Evolutionary conservation across 2,888 invertebrate species (phyloP).

Genomic region (Drosophila helvetica): DNA sequence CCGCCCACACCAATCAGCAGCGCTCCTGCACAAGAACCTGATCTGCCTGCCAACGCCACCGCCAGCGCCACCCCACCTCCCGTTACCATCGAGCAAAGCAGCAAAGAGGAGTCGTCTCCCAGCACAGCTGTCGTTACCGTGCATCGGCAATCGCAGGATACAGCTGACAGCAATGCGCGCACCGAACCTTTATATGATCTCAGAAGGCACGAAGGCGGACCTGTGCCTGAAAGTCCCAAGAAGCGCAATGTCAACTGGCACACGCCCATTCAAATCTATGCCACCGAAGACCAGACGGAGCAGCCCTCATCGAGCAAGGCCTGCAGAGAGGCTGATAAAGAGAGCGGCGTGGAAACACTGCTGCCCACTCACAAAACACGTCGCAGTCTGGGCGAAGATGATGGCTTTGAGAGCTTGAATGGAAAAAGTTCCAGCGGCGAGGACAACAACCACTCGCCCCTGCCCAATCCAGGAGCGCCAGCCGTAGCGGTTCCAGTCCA

Average conservation of each 20-base stretch:
- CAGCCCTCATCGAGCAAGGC: constrained; percentile 68
- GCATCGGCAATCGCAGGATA: constrained; percentile 16
- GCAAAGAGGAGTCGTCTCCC: constrained; percentile 53
- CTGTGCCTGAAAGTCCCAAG: constrained; percentile 65
- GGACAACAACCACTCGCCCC: constrained; percentile 80
- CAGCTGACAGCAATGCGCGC: constrained; percentile 38
- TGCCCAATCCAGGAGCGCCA: constrained; percentile 26
- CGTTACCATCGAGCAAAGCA: constrained; percentile 15
- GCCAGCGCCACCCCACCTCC: constrained; percentile 9
- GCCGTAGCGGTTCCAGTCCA: constrained; percentile 33
- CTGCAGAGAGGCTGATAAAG: constrained; percentile 8
- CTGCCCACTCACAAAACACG: constrained; percentile 50
- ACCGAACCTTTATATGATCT: constrained; percentile 57
- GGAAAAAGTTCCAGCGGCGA: constrained; percentile 90
- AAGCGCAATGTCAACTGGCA: constrained; percentile 84
- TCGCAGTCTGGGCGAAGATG: constrained; percentile 86
- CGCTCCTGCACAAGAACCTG: constrained; percentile 13
- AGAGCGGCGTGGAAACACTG: constrained; percentile 7
- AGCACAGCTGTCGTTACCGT: constrained; percentile 56
- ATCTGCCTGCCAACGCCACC: not conserved
- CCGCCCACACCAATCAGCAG: constrained; percentile 14
- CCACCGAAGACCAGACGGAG: constrained; percentile 74
- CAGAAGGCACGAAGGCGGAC: constrained; percentile 30
- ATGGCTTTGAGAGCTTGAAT: constrained; percentile 93
- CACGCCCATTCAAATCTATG: constrained; percentile 82